Evolutionary conservation across 2,797 vertebrate species (phyloP).

Genomic region (Phrynocephalus guinanensis): DNA sequence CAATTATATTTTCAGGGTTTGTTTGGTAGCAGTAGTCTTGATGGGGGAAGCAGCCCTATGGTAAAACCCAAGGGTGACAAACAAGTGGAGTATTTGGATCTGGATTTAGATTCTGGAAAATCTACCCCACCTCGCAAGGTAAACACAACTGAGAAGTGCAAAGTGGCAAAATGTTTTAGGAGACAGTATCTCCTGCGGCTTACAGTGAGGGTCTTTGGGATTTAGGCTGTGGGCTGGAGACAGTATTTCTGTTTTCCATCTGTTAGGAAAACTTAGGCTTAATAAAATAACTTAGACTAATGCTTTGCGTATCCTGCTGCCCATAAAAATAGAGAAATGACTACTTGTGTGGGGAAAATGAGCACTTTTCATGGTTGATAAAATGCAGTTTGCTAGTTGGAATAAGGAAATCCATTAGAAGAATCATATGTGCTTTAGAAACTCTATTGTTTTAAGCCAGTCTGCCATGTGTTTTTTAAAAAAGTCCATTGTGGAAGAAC

Average conservation of each 20-base stretch:
- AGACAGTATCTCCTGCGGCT: background rate
- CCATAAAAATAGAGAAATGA: background rate
- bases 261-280: background rate
- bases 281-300: background rate
- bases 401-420: background rate
- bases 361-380: background rate
- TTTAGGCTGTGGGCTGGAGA: background rate
- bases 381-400: background rate
- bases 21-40: conserved; percentile 83
- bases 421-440: background rate
- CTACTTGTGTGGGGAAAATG: background rate
- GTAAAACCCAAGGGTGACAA: conserved; percentile 96
- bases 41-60: conserved; percentile 93
- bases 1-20: conserved; percentile 76
- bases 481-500: too few species aligned
- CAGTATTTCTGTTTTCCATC: background rate
- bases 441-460: background rate
- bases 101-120: conserved; percentile 94
- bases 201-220: background rate
- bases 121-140: conserved; percentile 98
- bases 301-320: background rate
- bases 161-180: too few species aligned
- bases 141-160: conserved; percentile 43
- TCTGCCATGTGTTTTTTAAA: background rate
- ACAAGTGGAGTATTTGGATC: conserved; percentile 97